phyloP scores from a whole-genome alignment of 2,797 vertebrate genomes.

The Pogonophryne albipinna region DNA sequence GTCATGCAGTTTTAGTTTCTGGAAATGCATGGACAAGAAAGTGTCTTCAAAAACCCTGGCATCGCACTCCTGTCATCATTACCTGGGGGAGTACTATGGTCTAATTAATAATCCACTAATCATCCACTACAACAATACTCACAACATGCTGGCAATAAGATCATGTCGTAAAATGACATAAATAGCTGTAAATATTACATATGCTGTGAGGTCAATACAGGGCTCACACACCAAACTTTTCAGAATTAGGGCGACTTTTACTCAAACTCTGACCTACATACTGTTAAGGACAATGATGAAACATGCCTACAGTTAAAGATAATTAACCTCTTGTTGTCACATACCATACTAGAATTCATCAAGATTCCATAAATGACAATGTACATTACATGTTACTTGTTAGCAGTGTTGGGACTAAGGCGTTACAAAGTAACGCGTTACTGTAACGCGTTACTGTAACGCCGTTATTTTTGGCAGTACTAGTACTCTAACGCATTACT shows the following conservation, averaged over 20 bases:
- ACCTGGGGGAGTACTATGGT: constrained; percentile 55
- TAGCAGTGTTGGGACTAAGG: no score
- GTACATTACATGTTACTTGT: no score
- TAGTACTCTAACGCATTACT: no score
- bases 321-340: not conserved
- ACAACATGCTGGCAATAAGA: constrained; percentile 42
- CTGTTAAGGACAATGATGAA: constrained; percentile 4
- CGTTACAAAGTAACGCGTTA: no score
- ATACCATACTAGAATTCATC: not conserved
- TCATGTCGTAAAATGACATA: constrained; percentile 21
- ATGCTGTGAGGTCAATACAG: constrained; percentile 19
- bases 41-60: constrained; percentile 41
- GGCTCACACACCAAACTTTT: not conserved
- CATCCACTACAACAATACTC: constrained; percentile 50
- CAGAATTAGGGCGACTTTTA: constrained; percentile 1
- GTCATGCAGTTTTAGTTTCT: constrained; percentile 44
- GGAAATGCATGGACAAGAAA: constrained; percentile 43
- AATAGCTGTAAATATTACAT: constrained; percentile 22
- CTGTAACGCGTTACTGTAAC: no score
- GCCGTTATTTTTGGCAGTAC: no score
- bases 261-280: not conserved
- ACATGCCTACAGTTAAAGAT: not conserved
- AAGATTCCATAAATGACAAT: no score
- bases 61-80: constrained; percentile 40
- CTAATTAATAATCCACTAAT: constrained; percentile 68